Evolutionary conservation across 2,888 invertebrate genomes (phyloP).

Genomic region (Spicauda simplicius): DNA sequence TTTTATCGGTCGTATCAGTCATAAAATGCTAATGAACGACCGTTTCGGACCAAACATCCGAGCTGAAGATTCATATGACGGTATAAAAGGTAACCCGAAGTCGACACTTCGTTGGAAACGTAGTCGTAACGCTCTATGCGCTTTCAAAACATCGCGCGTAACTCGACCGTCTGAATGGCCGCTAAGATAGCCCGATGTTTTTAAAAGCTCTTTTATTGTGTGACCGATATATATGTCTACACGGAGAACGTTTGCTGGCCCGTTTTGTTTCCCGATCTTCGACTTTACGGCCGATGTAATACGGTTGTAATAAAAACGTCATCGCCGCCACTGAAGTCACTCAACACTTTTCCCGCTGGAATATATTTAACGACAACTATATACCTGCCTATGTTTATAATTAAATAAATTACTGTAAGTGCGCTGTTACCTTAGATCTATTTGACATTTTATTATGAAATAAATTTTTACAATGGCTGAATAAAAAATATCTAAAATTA

Average conservation of each 20-base stretch:
- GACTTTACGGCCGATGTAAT: slow-evolving; percentile 4
- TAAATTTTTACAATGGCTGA: slow-evolving; percentile 20
- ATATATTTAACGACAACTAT: slow-evolving; percentile 21
- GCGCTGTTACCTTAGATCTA: slow-evolving; percentile 16
- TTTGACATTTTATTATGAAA: slow-evolving; percentile 23
- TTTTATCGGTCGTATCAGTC: slow-evolving; percentile 84
- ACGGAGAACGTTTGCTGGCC: slow-evolving; percentile 24
- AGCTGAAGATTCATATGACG: slow-evolving; percentile 83
- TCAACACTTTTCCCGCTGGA: slow-evolving; percentile 12
- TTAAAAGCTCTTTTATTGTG: slow-evolving; percentile 82
- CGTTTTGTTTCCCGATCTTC: slow-evolving; percentile 1
- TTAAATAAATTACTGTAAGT: slow-evolving; percentile 22
- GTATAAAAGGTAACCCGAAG: slow-evolving; percentile 82
- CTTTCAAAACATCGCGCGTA: slow-evolving; percentile 82
- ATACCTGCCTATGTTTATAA: slow-evolving; percentile 2
- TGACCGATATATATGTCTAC: slow-evolving; percentile 24
- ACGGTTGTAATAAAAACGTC: slow-evolving; percentile 1
- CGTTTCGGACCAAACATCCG: slow-evolving; percentile 83
- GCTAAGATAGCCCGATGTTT: slow-evolving; percentile 76
- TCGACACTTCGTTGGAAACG: slow-evolving; percentile 74
- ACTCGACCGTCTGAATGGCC: slow-evolving; percentile 71
- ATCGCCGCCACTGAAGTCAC: slow-evolving; percentile 5
- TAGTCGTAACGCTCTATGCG: slow-evolving; percentile 62
- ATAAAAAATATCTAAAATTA: slow-evolving; percentile 19
- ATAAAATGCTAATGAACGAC: slow-evolving; percentile 84